Evolutionary conservation across 92 coral and sea anemone species (phyloP).

Genomic region (Porites lobata): DNA sequence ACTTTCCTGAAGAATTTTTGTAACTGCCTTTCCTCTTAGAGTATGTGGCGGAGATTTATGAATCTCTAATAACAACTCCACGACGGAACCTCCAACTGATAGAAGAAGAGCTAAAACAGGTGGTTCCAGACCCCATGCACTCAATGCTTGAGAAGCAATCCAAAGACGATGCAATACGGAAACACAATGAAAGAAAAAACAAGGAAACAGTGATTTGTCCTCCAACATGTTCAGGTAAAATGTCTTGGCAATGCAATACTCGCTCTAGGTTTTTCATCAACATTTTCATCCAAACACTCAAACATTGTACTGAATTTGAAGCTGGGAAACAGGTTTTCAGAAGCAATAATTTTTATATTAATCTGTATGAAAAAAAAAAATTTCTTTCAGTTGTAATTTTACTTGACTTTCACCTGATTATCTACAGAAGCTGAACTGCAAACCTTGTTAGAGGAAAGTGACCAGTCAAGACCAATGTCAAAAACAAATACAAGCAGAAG

Average conservation of each 20-base stretch:
- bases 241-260: no score
- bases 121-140: constrained; percentile 60
- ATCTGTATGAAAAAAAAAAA: neutral
- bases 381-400: neutral
- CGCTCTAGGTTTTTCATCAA: no score
- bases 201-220: constrained; percentile 47
- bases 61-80: constrained; percentile 26
- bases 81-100: constrained; percentile 41
- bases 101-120: constrained; percentile 32
- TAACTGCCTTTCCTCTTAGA: constrained; percentile 18
- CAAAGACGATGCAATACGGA: constrained; percentile 31
- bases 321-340: neutral
- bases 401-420: neutral
- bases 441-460: no score
- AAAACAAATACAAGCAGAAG: no score
- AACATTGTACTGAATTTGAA: neutral
- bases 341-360: neutral
- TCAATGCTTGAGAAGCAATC: constrained; percentile 58
- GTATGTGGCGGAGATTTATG: constrained; percentile 62
- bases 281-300: neutral
- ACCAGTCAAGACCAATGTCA: no score
- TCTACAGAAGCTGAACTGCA: no score
- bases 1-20: neutral
- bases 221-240: constrained; percentile 13
- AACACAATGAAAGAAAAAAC: constrained; percentile 27